Percentiles rank a stretch among this genome's conserved stretches.
Conservation (phyloP, 1,140 invertebrate genomes). For the Drosophila setifemur region DNA sequence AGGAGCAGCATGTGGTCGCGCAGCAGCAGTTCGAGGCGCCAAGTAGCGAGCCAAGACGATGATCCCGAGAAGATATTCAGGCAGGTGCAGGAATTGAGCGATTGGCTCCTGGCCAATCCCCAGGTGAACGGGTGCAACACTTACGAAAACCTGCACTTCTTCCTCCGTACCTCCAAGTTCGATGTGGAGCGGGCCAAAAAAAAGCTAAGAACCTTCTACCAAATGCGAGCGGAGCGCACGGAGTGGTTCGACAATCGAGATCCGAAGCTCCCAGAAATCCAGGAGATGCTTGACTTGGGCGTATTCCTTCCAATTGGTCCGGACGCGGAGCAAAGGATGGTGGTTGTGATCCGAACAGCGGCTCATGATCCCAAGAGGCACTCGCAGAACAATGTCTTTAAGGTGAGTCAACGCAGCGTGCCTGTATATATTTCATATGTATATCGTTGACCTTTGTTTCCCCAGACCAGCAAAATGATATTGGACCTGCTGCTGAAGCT, state of each 20-base stretch:
- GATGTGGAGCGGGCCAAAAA: conserved; percentile 84
- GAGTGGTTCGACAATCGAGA: conserved; percentile 86
- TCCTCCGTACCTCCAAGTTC: conserved; percentile 86
- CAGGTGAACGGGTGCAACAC: conserved; percentile 82
- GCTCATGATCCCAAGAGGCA: conserved; percentile 85
- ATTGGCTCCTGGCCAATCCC: conserved; percentile 74
- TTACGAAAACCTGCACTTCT: conserved; percentile 85
- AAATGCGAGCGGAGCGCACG: conserved; percentile 83
- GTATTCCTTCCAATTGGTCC: conserved; percentile 85
- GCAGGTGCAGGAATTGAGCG: conserved; percentile 59
- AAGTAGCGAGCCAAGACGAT: conserved; percentile 9
- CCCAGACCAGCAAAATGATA: conserved; percentile 84
- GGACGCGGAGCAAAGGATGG: conserved; percentile 83
- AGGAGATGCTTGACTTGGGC: conserved; percentile 85
- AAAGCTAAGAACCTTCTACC: conserved; percentile 85
- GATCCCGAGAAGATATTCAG: conserved; percentile 31
- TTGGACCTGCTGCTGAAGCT: conserved; percentile 84
- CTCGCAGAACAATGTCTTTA: conserved; percentile 85
- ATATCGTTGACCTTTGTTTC: conserved; percentile 1
- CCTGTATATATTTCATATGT: neutral
- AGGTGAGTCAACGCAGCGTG: conserved; percentile 61
- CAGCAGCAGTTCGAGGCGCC: conserved; percentile 17
- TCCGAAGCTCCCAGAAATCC: conserved; percentile 84
- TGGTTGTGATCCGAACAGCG: conserved; percentile 85
- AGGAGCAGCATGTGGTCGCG: conserved; percentile 38